Evolutionary conservation across 2,797 vertebrate species (phyloP), one percentile per base, ranked within the genome.

Genomic region (Buceros bicornis): DNA sequence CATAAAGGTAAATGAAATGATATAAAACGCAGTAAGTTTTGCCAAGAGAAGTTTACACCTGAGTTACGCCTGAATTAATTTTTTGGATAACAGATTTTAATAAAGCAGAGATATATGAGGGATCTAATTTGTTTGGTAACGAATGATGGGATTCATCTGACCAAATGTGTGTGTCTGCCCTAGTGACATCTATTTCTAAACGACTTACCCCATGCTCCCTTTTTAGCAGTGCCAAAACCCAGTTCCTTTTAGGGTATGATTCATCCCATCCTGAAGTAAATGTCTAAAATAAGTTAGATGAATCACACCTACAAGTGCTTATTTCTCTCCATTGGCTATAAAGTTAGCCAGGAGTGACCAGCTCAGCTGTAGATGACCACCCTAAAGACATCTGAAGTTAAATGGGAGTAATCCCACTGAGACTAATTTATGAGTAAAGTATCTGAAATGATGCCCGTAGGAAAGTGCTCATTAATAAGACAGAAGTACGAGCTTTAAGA

Each of bases 361-460:
- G 50, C 66, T 90, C 28, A 79, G 73, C n/a, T 76, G 61, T 56
- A 56, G 77, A 48, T 89, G 70, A 87, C 93, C 90, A 87, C 47
- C 79, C 62, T 87, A 62, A 91, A 87, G 83, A 51, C 35, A 79
- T 74, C n/a, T 90, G 82, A 94, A 72, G 57, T 80, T 91, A 72
- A 78, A 74, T 69, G 24, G 50, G 66, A 91, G 11, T 48, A 69
- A 82, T 76, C 56, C 66, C 73, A 37, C 54, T 58, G 90, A 82
- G 73, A 80, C 48, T 95, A 94, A 94, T 92, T 92, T 90, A 84
- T 56, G 43, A 58, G 31, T 35, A 79, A 76, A 91, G 40, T 43
- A 48, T 84, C 58, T 92, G 58, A 96, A 88, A 94, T 82, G 2
- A 82, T 82, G 70, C 70, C 90, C 0, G 0, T 26, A 79, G 88